Base-by-base conservation (phyloP, 1,140 invertebrate genomes). In the Chionoecetes opilio region DNA sequence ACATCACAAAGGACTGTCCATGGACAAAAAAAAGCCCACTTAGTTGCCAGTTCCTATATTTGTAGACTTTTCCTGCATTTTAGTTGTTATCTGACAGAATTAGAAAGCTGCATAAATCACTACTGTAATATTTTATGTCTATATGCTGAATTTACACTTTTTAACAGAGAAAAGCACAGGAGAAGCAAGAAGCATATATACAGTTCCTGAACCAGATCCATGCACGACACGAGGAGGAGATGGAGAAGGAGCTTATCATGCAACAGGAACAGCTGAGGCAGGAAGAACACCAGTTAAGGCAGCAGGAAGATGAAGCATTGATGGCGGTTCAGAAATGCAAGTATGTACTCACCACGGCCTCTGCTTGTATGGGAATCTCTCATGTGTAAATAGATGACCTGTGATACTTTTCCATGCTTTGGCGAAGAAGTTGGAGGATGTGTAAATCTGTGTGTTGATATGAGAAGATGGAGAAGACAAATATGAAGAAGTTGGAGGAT, bases 241-340 rank as follows among this genome's bases (percentile, higher is more conserved):
- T 46, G 21, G 14, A 46, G 2, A 37, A 93, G 14, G 46, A 93
- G n/a, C 82, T 34, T 34, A 35, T 37, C 5, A 17, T 46, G 0
- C 82, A 84, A 21, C n/a, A 93, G 11, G 92, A 93, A 21, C 46
- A 86, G n/a, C 3, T 86, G 32, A 41, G 31, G 46, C n/a, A n/a
- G 31, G 92, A 93, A 31, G 92, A 85, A 32, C 14, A 46, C 17
- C n/a, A 37, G 9, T 82, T 93, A 31, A 41, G 41, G 32, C 37
- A 93, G n/a, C 92, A 93, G 63, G 17, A 93, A 17, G 92, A 93
- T 31, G 92, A 93, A 37, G 41, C 34, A n/a, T 35, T 29, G 2
- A n/a, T 6, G 5, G 41, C 92, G 34, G 31, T 93, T 2, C 75
- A 93, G 34, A 35, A 86, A 8, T 85, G 84, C 41, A 38, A 93